phyloP scores from a whole-genome alignment of 2,888 invertebrate species.

The Caenorhabditis sp. region DNA sequence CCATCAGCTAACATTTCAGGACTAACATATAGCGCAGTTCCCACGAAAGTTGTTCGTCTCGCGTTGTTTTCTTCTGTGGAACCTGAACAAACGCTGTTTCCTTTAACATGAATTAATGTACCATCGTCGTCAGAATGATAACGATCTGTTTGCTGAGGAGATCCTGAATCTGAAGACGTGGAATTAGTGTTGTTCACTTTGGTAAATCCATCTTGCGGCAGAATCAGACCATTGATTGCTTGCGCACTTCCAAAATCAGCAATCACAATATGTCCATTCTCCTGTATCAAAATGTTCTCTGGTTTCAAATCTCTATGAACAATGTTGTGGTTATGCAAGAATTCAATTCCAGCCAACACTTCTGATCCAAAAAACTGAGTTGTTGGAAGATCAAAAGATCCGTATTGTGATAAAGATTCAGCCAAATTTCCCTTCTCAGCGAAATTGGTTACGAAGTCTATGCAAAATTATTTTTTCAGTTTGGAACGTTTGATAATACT shows the following conservation, averaged over 20 bases:
- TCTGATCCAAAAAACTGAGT: conserved; percentile 96
- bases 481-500: no score
- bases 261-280: conserved; percentile 95
- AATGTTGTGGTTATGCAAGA: conserved; percentile 74
- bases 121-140: not conserved
- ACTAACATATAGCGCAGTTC: conserved; percentile 98
- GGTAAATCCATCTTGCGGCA: conserved; percentile 40
- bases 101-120: not conserved
- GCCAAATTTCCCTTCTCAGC: conserved; percentile 96
- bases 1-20: conserved; percentile 91
- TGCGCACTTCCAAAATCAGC: conserved; percentile 97
- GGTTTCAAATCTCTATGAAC: conserved; percentile 91
- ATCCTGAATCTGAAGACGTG: conserved; percentile 24
- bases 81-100: not conserved
- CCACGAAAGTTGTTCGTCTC: conserved; percentile 88
- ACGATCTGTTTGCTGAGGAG: conserved; percentile 14
- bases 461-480: no score
- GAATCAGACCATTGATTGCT: conserved; percentile 35
- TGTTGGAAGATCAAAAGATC: conserved; percentile 92
- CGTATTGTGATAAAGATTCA: conserved; percentile 93
- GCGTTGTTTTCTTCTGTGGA: conserved; percentile 32
- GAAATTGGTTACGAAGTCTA: conserved; percentile 95
- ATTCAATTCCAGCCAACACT: conserved; percentile 74
- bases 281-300: conserved; percentile 96
- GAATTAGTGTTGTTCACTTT: conserved; percentile 30